Percentiles rank a stretch among this genome's conserved stretches.
phyloP scores from a whole-genome alignment of 2,113 vertebrate species.

The Gorsachius goisagi region DNA sequence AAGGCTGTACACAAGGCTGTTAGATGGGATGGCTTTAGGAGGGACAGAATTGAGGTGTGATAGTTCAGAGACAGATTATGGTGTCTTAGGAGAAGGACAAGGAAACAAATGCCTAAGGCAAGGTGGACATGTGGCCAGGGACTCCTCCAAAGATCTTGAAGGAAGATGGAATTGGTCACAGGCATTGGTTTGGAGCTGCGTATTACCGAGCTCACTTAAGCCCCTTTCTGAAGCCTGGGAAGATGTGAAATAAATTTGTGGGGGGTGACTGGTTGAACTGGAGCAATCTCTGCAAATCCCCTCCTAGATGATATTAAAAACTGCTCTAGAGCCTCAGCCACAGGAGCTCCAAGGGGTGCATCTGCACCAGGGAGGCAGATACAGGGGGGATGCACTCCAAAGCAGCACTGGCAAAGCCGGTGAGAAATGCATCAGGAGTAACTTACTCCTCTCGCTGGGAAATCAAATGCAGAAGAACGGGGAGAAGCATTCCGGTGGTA shows the following conservation, averaged over 20 bases:
- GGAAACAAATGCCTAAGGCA: neutral
- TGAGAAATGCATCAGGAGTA: neutral
- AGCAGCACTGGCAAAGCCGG: neutral
- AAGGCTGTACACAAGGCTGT: neutral
- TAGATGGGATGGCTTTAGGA: neutral
- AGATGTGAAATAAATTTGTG: neutral
- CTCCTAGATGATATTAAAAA: neutral
- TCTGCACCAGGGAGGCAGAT: neutral
- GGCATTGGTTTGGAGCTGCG: neutral
- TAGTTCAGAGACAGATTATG: neutral
- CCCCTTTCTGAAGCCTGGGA: neutral
- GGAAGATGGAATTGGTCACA: rapidly evolving
- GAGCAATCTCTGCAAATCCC: neutral
- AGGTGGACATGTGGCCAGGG: neutral
- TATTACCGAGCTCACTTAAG: neutral
- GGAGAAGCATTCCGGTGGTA: neutral
- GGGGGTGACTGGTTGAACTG: neutral
- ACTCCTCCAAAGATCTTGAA: neutral
- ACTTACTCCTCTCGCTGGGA: neutral
- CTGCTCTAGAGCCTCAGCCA: neutral
- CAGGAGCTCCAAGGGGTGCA: neutral
- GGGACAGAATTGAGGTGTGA: neutral
- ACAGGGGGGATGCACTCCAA: neutral
- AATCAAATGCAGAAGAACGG: neutral
- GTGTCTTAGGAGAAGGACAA: neutral